Percentiles rank a stretch among this genome's conserved stretches.
Evolutionary conservation across 30 jellyfish, hydroid and myxozoan species (phyloP).

Genomic region (Hydractinia symbiolongicarpus): DNA sequence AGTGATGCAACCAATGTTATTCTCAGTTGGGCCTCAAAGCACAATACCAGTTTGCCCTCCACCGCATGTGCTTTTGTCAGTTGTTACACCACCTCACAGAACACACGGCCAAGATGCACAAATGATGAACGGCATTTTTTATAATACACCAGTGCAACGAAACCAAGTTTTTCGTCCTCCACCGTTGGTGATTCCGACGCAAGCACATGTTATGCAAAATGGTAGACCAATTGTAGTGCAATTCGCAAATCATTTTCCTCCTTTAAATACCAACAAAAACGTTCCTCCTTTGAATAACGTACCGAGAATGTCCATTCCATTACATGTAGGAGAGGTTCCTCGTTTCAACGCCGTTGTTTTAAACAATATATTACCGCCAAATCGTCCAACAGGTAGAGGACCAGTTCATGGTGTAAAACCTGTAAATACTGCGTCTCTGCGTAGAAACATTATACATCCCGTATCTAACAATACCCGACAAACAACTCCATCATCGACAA

Average conservation of each 20-base stretch:
- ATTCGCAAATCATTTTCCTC: constrained; percentile 4
- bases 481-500: neutral
- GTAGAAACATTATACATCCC: neutral
- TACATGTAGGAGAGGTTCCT: neutral
- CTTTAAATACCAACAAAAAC: neutral
- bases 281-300: neutral
- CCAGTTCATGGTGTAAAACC: neutral
- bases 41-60: neutral
- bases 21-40: neutral
- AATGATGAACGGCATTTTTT: neutral
- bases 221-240: constrained; percentile 11
- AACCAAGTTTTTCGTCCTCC: constrained; percentile 8
- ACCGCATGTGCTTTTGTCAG: neutral
- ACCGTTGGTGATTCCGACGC: neutral
- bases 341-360: neutral
- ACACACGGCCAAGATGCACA: neutral
- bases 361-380: neutral
- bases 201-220: neutral
- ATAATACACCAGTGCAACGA: neutral
- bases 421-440: neutral
- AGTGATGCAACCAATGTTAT: neutral
- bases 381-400: neutral
- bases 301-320: neutral
- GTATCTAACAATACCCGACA: neutral
- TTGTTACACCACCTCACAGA: neutral